phyloP scores from a whole-genome alignment of 1,140 invertebrate genomes.

The Drosophila sechellia region DNA sequence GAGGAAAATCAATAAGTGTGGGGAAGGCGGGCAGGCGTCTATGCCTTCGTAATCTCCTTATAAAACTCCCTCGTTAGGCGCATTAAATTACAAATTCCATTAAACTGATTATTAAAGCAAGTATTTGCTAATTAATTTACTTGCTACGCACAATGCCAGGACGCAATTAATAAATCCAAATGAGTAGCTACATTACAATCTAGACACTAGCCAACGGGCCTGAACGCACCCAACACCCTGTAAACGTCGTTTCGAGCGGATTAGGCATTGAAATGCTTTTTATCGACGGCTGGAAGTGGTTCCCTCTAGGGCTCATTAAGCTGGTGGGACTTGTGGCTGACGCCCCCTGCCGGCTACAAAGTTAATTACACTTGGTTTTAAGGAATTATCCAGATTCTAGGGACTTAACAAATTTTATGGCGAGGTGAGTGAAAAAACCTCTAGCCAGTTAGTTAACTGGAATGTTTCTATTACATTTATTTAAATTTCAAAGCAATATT shows the following conservation, averaged over 20 bases:
- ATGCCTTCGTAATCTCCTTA: conserved; percentile 67
- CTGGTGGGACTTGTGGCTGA: background rate
- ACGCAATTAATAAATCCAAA: conserved; percentile 82
- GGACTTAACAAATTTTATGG: conserved; percentile 1
- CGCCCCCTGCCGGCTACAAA: background rate
- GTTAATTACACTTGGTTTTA: conserved; percentile 34
- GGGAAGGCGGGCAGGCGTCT: background rate
- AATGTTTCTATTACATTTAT: too few species aligned
- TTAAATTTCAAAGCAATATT: too few species aligned
- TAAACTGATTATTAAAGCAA: conserved; percentile 83
- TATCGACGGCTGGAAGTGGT: background rate
- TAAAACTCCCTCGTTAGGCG: conserved; percentile 81
- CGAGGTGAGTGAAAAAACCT: background rate
- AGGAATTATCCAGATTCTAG: conserved; percentile 12
- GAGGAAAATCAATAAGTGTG: conserved; percentile 65
- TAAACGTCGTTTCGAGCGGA: conserved; percentile 31
- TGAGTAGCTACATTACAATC: conserved; percentile 59
- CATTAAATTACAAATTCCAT: conserved; percentile 84
- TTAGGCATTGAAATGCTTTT: conserved; percentile 42
- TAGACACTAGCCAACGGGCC: conserved; percentile 7
- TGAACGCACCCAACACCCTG: conserved; percentile 47
- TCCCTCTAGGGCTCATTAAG: conserved; percentile 30
- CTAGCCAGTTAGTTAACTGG: too few species aligned
- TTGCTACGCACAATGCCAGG: conserved; percentile 69
- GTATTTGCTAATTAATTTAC: conserved; percentile 84